Evolutionary conservation across 2,888 invertebrate genomes (phyloP), one percentile per base, ranked within the genome.

Genomic region (Drosophila anomelani): DNA sequence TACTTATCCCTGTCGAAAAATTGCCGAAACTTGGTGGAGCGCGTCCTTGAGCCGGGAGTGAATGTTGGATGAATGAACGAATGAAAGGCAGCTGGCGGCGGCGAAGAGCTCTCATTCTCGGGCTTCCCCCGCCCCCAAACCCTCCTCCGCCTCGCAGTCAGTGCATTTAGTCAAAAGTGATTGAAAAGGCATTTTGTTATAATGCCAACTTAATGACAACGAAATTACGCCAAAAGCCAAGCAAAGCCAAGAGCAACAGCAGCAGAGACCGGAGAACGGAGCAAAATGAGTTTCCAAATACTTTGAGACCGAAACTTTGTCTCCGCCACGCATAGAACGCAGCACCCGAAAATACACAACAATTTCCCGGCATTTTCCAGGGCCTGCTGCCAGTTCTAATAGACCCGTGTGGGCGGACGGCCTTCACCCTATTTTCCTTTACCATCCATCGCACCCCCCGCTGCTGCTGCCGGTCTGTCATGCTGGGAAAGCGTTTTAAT

Each of bases 131-230:
- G 1, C 26, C 26, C 4, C 15, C 17, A 17, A 17, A 13, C 29
- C n/a, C 29, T 15, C 10, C 38, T 17, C 20, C 29, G 5, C 10
- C 32, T 34, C 20, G 43, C 59, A 75, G 76, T 59, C 73, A 85
- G 70, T 89, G 89, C 85, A 85, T 89, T 89, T 89, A 85, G 85
- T 89, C 85, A 89, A 89, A 85, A 88, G 86, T 89, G 88, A 86
- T 86, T 89, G 86, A 86, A 88, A 89, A 85, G 90, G 90, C 86
- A 89, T 86, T 89, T 89, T 87, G 88, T 89, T 89, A 86, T 89
- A 85, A 86, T 89, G 90, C 90, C 89, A 86, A 89, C 90, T 88
- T 89, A 86, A 86, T 86, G 90, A 86, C 88, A 89, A 82, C 80
- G 76, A 89, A 85, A 85, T 89, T 88, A 88, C 85, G 80, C 70